Percentiles rank a stretch among this genome's conserved stretches.
Evolutionary conservation across 1,140 invertebrate species (phyloP).

Genomic region (Homarus americanus): DNA sequence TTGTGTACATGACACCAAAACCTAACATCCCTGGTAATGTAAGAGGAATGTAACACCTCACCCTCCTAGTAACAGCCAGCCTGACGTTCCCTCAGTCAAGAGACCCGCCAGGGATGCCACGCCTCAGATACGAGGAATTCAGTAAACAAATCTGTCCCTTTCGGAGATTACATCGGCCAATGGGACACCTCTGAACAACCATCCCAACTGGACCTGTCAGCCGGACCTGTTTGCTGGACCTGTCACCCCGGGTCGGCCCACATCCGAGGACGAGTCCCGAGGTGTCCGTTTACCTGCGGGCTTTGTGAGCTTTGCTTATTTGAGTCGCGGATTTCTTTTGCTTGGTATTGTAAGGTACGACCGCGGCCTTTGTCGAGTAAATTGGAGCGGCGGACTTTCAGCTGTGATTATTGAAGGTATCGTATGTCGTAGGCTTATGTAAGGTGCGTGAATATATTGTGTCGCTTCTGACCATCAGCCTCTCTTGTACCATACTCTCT

Average conservation of each 20-base stretch:
- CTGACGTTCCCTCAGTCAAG: not conserved
- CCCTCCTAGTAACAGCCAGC: not conserved
- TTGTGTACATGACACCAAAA: too few species aligned
- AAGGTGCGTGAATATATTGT: not conserved
- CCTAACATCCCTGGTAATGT: too few species aligned
- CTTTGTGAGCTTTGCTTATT: constrained; percentile 1
- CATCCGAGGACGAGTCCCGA: not conserved
- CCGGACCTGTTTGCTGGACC: not conserved
- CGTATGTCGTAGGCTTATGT: not conserved
- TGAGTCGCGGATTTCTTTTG: not conserved
- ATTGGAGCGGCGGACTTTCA: not conserved
- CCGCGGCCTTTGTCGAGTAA: not conserved
- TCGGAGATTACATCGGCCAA: not conserved
- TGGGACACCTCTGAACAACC: not conserved
- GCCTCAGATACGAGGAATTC: not conserved
- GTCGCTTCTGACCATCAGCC: not conserved
- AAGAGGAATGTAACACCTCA: too few species aligned
- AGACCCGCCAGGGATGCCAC: not conserved
- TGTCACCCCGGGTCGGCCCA: not conserved
- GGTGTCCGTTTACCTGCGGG: not conserved
- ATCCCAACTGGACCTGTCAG: not conserved
- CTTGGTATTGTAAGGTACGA: not conserved
- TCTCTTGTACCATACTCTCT: not conserved
- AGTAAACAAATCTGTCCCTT: not conserved
- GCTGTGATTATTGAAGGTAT: not conserved